These are phyloP conservation scores for Chrysemys picta DNA, from an alignment of 2,113 vertebrate species.

Conservation along the genomic window DNA sequence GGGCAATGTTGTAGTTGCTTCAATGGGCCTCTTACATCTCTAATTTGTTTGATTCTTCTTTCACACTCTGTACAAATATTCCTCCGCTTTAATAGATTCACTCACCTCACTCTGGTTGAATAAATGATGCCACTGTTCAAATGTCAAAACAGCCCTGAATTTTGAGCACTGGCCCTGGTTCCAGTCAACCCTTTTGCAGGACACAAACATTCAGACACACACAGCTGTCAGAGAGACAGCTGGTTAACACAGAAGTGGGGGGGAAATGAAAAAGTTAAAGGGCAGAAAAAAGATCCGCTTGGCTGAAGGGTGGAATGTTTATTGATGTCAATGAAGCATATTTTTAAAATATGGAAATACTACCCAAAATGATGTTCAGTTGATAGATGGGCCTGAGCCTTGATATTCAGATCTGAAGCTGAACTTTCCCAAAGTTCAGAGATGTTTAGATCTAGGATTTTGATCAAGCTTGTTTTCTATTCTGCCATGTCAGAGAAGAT, in stretches of 20 bases:
- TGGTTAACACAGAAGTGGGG: not conserved
- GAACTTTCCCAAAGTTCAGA: not conserved
- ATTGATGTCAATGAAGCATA: not conserved
- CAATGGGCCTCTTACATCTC: not conserved
- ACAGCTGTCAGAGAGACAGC: not conserved
- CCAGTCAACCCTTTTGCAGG: not conserved
- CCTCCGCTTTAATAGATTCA: not conserved
- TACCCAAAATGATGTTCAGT: not conserved
- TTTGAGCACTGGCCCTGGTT: not conserved
- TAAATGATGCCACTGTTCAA: not conserved
- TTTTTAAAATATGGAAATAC: not conserved
- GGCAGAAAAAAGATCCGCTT: not conserved
- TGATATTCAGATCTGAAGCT: not conserved
- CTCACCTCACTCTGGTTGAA: not conserved
- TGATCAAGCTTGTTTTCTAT: not conserved
- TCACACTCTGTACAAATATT: not conserved
- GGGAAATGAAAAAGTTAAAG: not conserved
- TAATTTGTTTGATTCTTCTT: not conserved
- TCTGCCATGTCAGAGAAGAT: not conserved
- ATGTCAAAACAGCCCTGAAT: not conserved
- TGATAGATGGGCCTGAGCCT: not conserved
- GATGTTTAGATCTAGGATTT: not conserved
- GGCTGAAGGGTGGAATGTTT: not conserved
- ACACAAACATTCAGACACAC: not conserved
- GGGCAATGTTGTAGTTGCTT: not conserved